A percentile compares a stretch with the other conserved stretches of the same genome.
Conservation (phyloP, 2,797 vertebrate species). For the Gephyroberyx darwinii region DNA sequence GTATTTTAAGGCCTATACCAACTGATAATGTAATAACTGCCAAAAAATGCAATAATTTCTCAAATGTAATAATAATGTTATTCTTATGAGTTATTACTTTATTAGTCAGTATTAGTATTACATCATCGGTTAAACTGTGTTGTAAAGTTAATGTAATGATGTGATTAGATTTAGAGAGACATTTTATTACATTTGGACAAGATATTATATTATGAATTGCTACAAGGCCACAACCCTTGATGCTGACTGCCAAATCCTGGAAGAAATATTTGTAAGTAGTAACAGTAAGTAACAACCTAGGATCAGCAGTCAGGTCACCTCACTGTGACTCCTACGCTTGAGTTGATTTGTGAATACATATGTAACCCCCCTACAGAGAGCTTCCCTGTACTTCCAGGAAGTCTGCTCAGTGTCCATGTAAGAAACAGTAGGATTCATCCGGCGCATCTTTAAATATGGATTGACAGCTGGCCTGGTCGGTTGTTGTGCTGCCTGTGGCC, state of each 20-base stretch:
- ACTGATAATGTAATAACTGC: not conserved
- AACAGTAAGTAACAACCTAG: not conserved
- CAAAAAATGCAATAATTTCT: not conserved
- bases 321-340: not conserved
- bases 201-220: not conserved
- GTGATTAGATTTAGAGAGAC: not conserved
- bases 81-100: not conserved
- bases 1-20: not conserved
- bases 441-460: slow-evolving; percentile 22
- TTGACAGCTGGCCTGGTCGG: slow-evolving; percentile 24
- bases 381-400: slow-evolving; percentile 1
- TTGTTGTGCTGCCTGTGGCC: slow-evolving; percentile 16
- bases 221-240: not conserved
- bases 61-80: too few species aligned
- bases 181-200: not conserved
- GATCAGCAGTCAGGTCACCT: slow-evolving; percentile 9
- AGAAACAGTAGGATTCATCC: slow-evolving; percentile 30
- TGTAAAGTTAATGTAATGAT: not conserved
- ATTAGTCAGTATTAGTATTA: not conserved
- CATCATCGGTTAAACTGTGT: not conserved
- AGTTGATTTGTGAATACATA: not conserved
- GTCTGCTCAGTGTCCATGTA: not conserved
- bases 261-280: not conserved
- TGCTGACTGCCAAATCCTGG: not conserved
- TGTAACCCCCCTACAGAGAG: not conserved